These are phyloP conservation scores for Agriotes lineatus DNA, from an alignment of 2,888 invertebrate species.

Conservation along the genomic window DNA sequence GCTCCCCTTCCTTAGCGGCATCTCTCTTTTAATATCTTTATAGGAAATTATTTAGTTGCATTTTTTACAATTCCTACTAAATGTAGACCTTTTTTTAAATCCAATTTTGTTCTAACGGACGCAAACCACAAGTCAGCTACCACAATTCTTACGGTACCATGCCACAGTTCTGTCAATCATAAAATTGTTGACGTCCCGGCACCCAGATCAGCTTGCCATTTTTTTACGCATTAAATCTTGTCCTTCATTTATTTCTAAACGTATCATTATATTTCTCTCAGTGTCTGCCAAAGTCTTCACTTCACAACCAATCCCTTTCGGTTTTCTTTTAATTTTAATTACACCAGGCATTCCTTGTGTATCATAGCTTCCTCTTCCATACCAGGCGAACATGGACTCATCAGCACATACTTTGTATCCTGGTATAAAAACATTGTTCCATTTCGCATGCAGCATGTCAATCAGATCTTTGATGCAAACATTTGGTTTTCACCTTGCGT, in stretches of 20 bases:
- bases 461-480: no score
- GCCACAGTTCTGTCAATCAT: slow-evolving; percentile 44
- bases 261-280: neutral
- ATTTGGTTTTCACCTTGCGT: no score
- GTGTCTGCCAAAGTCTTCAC: slow-evolving; percentile 27
- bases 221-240: neutral
- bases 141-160: slow-evolving; percentile 40
- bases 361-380: slow-evolving; percentile 20
- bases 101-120: slow-evolving; percentile 36
- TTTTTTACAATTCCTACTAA: neutral
- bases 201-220: slow-evolving; percentile 36
- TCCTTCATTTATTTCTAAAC: neutral
- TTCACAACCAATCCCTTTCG: slow-evolving; percentile 30
- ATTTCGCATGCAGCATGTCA: neutral
- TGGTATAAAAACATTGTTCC: slow-evolving; percentile 9
- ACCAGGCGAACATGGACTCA: slow-evolving; percentile 36
- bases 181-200: slow-evolving; percentile 46
- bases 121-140: slow-evolving; percentile 40
- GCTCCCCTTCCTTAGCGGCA: neutral
- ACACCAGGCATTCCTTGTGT: slow-evolving; percentile 26
- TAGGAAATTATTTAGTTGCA: neutral
- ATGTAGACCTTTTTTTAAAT: slow-evolving; percentile 28
- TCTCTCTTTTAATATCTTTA: neutral
- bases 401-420: slow-evolving; percentile 29
- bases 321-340: slow-evolving; percentile 25